Evolutionary conservation across 2,888 invertebrate genomes (phyloP), one percentile per base, ranked within the genome.

Genomic region (Heliconius charithonia): DNA sequence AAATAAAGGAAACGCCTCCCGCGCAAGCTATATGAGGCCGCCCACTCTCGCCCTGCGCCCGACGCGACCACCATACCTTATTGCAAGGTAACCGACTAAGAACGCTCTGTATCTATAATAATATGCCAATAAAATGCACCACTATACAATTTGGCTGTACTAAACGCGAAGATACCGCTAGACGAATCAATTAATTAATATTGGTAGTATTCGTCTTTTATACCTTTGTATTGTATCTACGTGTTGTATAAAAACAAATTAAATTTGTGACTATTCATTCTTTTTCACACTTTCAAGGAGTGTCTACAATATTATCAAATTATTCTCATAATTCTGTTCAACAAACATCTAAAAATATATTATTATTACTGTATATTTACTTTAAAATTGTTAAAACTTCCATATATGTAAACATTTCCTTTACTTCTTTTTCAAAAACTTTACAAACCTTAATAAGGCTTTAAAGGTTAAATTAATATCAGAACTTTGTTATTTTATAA

Each of bases 11-110:
- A 90, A 88, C 87, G 85, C 88, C 91, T 90, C 92, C 91, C 89
- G 92, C 93, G 89, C 93, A 85, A 86, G 91, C 93, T 95, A 91
- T 95, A 93, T 90, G 94, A 93, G 93, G 92, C 91, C 93, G 94
- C 94, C 94, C 94, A 92, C 94, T 94, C 94, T 93, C 92, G 92
- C 92, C 92, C 91, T 90, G 92, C 86, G 86, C 88, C 88, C 86
- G 89, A 92, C 92, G 85, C 93, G 93, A 90, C 92, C 88, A 90
- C 93, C 93, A 93, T 94, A 93, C 93, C 85, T 89, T 90, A 93
- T 91, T 91, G 92, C 94, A 93, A 93, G 92, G 93, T 93, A 89
- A 94, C 93, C 91, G 87, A 89, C 89, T 92, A 85, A 86, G 87
- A 89, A 91, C 85, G 91, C 85, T 87, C 84, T 84, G 87, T 84